Base-by-base conservation (phyloP, 2,888 invertebrate species). In the Drosophila aldrichi region DNA sequence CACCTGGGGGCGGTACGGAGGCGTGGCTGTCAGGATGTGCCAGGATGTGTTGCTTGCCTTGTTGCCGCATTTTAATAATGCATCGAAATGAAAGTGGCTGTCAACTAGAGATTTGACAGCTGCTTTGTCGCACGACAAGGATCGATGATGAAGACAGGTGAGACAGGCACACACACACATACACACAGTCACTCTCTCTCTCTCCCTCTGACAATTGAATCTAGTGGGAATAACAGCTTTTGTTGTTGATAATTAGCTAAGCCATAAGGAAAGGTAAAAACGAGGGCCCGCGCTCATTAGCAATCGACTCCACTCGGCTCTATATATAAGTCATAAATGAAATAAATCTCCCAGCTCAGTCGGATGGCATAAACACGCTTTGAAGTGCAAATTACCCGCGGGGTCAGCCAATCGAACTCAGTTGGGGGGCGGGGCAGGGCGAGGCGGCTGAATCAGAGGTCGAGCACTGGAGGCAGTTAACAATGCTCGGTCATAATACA, bases 11-110 rank as follows among this genome's bases (percentile, higher is more conserved):
- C 20, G 22, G 25, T 25, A 9, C 7, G 25, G 32, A 25, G 52
- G 40, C 16, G 51, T 18, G 48, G 9, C 38, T 54, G 59, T 61
- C 56, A 65, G 84, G 41, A 76, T 76, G 75, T 83, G 88, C 77
- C 88, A 88, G 83, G 79, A 87, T 84, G 85, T 85, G 49, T 49
- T 49, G 49, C 49, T 49, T 20, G 85, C 84, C 89, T 64, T 71
- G 76, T 73, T 85, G 81, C 85, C 79, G 85, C 73, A 88, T 86
- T 89, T 86, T 86, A 89, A 86, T 86, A 89, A 87, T 88, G 90
- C 90, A 85, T 84, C 84, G 89, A 89, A 85, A 87, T 85, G 89
- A 85, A 85, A 85, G 88, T 89, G 88, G 81, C 84, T 85, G 84
- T 85, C 84, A 89, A 87, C 89, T 89, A 70, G 77, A 89, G 88